Evolutionary conservation across 1,140 invertebrate genomes (phyloP), one percentile per base, ranked within the genome.

Genomic region (Papilio glaucus): DNA sequence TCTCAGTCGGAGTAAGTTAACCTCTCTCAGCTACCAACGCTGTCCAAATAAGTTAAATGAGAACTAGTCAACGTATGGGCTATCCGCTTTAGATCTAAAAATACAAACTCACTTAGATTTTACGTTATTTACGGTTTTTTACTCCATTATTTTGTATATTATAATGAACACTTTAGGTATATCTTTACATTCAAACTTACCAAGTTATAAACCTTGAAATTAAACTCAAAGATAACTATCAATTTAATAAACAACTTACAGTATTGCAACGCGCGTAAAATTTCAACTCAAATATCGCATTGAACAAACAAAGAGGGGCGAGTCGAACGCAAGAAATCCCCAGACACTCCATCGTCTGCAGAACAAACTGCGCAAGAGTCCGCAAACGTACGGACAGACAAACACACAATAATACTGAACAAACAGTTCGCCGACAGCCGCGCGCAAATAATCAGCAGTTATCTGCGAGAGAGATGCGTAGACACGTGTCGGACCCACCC

Each of bases 281-380:
- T 37, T 33, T 61, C 24, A 15, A 61, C 29, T 26, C 60, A 62
- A 62, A 29, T 13, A 33, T 37, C 33, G 7, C 6, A 37, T 15
- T 42, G 13, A 8, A 62, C 29, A 62, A 62, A 62, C 4, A 62
- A 24, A 62, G n/a, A n/a, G 60, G 60, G 41, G 41, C 41, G 2
- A 33, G 49, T 53, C 18, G 49, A 53, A 49, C 18, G 15, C 57
- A 61, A 62, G 60, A 62, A n/a, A 62, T 62, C 60, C 60, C 60
- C 60, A 37, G 60, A 37, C 60, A 37, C 60, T 62, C 13, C 26
- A 62, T 29, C 60, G 26, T 33, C 60, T 42, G 41, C 41, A 62
- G 60, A 15, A 24, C 29, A 62, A 62, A 62, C 60, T 62, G 60
- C 60, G 33, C 26, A 37, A 57, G 49, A 57, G 49, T 57, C 24